Conservation (phyloP, 2,797 vertebrate genomes). For the Pangasius sanitwongsei region DNA sequence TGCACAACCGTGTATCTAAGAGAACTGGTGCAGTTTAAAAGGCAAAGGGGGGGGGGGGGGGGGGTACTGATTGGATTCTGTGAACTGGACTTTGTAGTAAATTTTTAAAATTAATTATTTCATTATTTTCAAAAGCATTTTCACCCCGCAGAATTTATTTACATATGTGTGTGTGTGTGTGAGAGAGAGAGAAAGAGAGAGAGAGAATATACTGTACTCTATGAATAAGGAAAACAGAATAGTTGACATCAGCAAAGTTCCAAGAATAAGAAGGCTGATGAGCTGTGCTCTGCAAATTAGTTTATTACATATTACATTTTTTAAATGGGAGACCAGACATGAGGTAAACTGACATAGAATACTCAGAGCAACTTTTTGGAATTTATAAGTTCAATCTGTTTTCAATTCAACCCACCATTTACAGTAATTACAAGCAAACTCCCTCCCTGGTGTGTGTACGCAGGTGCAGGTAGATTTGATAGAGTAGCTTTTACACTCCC, state of each 20-base stretch:
- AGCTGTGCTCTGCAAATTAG: not conserved
- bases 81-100: not conserved
- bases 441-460: not conserved
- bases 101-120: not conserved
- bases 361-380: not conserved
- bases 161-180: not conserved
- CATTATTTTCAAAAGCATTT: not conserved
- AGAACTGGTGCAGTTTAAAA: not conserved
- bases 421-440: slow-evolving; percentile 14
- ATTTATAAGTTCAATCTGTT: not conserved
- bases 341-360: slow-evolving; percentile 14
- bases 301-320: not conserved
- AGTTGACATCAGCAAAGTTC: slow-evolving; percentile 47
- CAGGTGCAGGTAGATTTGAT: slow-evolving; percentile 15
- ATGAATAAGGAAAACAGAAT: slow-evolving; percentile 23
- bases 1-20: not conserved
- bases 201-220: not conserved
- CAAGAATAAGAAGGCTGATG: slow-evolving; percentile 22
- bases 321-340: slow-evolving; percentile 1
- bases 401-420: slow-evolving; percentile 19
- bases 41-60: too few species aligned
- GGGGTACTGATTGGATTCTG: not conserved
- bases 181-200: slow-evolving; percentile 10
- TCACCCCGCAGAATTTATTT: not conserved
- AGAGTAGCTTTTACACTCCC: slow-evolving; percentile 24